Evolutionary conservation across 2,113 vertebrate genomes (phyloP), one percentile per base, ranked within the genome.

Genomic region (Caranx ignobilis): DNA sequence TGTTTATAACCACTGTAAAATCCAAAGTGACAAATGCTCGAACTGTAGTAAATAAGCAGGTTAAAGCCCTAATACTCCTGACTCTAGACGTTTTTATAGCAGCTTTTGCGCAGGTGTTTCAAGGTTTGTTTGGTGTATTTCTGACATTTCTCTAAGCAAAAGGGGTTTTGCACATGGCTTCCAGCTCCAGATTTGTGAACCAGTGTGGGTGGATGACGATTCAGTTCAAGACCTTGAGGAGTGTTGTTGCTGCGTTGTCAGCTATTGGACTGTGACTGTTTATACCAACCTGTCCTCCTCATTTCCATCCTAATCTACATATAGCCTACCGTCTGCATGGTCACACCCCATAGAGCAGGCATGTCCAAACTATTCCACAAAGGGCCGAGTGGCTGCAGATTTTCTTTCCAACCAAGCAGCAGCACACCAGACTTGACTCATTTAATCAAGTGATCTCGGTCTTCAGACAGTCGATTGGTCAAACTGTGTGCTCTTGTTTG

Each of bases 61-160:
- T 31, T 56, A 57, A 47, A 63, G 11, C 26, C 57, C 34, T 54
- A 11, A 21, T 21, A 21, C 10, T n/a, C n/a, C 50, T 54, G 50
- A 52, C 18, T 52, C 10, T 2, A 48, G 50, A 21, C 16, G 39
- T 56, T 71, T 43, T 81, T 41, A 12, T 31, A 56, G 60, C 32
- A 71, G 18, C 26, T 12, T 63, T 69, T 78, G 15, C 21, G 61
- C 75, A 57, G 39, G 47, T 74, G 55, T 81, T 61, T 62, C 16
- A 54, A 11, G 32, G 21, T 76, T 76, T 35, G 48, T 71, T 79
- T 18, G 39, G 1, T 59, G 10, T 75, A 59, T 82, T 82, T 71
- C 74, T 70, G 16, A 70, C 21, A 0, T 18, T 52, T 43, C 64
- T 70, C 21, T 52, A 54, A 66, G 18, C 59, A 59, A 65, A 70